These are phyloP conservation scores for Linurgus olivaceus DNA, from an alignment of 2,797 vertebrate genomes.

Conservation along the genomic window DNA sequence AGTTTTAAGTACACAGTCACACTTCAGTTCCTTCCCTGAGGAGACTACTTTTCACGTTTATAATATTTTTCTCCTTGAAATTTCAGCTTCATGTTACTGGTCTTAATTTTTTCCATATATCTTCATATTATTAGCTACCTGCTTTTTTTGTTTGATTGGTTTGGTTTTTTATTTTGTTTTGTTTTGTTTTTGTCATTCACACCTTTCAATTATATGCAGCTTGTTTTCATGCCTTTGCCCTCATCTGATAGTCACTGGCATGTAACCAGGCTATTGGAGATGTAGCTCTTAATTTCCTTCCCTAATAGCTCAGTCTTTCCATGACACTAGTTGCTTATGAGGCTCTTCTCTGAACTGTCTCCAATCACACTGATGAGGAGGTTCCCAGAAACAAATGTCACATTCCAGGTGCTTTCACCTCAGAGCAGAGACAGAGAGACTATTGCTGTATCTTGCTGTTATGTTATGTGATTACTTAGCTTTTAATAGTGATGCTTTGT, in stretches of 20 bases:
- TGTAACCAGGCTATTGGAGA: background rate
- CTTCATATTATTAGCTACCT: background rate
- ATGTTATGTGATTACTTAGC: constrained; percentile 54
- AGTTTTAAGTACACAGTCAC: background rate
- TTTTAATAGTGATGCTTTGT: constrained; percentile 45
- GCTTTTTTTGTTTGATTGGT: accelerated
- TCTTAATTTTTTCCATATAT: background rate
- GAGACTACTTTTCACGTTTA: background rate
- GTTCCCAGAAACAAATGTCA: constrained; percentile 35
- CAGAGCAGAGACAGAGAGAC: constrained; percentile 5
- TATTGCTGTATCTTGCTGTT: background rate
- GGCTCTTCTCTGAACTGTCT: constrained; percentile 11
- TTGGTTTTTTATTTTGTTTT: no score
- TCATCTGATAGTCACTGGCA: background rate
- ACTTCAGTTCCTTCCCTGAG: background rate
- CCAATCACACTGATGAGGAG: background rate
- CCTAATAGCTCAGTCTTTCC: constrained; percentile 7
- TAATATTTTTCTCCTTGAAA: background rate
- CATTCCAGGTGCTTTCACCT: constrained; percentile 50
- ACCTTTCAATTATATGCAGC: background rate
- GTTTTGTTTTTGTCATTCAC: background rate
- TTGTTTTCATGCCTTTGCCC: constrained; percentile 1
- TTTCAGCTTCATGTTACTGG: background rate
- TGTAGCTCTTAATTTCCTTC: background rate
- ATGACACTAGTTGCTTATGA: background rate